Conservation (phyloP, 92 coral and sea anemone species). For the Phenganax subtilis region DNA sequence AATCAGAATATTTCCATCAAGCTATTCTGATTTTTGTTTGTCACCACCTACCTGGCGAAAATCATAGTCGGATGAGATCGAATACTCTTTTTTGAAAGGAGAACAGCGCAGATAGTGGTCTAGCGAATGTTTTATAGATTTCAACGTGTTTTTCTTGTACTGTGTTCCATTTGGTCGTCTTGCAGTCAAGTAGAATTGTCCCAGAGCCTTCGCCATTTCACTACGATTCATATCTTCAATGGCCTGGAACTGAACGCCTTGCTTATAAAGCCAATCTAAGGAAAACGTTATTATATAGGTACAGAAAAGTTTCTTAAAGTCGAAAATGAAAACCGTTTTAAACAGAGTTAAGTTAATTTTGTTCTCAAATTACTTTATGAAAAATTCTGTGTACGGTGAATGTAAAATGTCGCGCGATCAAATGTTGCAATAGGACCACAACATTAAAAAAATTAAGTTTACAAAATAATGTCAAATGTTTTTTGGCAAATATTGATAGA, state of each 20-base stretch:
- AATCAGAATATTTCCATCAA: no score
- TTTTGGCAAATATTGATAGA: no score
- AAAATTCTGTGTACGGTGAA: no score
- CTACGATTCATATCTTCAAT: conserved; percentile 25
- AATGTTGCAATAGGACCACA: no score
- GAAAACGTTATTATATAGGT: background rate
- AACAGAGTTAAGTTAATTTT: no score
- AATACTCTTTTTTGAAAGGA: conserved; percentile 32
- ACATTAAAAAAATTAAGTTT: no score
- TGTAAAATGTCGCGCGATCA: no score
- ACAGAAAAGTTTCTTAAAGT: no score
- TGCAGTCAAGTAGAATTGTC: conserved; percentile 30
- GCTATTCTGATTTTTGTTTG: no score
- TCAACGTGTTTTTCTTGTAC: conserved; percentile 33
- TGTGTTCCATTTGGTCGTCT: conserved; percentile 38
- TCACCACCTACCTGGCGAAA: conserved; percentile 2
- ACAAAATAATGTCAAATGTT: no score
- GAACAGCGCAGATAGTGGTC: conserved; percentile 28
- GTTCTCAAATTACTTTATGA: no score
- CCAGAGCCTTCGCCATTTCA: conserved; percentile 34
- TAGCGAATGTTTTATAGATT: conserved; percentile 35
- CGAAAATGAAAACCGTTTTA: no score
- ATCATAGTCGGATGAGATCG: conserved; percentile 29
- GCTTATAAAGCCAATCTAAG: conserved; percentile 27
- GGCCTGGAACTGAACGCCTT: conserved; percentile 20